phyloP scores from a whole-genome alignment of 1,140 invertebrate genomes.

The Bombus waltoni region DNA sequence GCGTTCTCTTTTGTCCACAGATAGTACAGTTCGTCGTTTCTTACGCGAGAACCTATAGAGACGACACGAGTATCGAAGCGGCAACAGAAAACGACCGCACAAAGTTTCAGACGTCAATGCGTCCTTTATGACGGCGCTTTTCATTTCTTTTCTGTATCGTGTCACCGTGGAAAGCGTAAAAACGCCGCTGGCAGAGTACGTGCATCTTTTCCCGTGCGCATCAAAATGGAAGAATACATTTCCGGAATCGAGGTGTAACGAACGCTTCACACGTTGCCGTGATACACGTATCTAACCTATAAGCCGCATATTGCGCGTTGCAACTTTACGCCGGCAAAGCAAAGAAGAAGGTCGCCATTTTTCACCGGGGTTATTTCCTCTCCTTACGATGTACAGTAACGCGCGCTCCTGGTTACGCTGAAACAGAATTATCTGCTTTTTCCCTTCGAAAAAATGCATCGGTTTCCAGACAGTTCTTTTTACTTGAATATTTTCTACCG shows the following conservation, averaged over 20 bases:
- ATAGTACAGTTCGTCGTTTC: background rate
- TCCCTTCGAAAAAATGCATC: background rate
- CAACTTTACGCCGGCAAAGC: constrained; percentile 6
- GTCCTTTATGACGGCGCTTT: constrained; percentile 37
- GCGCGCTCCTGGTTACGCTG: background rate
- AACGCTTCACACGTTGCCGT: constrained; percentile 17
- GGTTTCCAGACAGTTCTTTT: background rate
- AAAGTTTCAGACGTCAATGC: constrained; percentile 48
- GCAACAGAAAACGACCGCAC: constrained; percentile 21
- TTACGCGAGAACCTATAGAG: background rate
- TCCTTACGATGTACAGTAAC: background rate
- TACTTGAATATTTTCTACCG: background rate
- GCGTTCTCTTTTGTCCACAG: constrained; percentile 1
- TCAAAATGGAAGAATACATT: constrained; percentile 47
- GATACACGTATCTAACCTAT: background rate
- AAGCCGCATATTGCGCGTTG: constrained; percentile 1
- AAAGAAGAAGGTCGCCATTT: constrained; percentile 22
- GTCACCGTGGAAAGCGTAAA: constrained; percentile 32
- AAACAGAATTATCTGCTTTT: background rate
- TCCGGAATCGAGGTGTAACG: constrained; percentile 22
- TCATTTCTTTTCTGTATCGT: constrained; percentile 36
- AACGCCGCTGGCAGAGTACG: constrained; percentile 17
- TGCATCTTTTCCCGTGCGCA: constrained; percentile 9
- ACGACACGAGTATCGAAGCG: constrained; percentile 6
- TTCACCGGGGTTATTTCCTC: background rate